These are phyloP conservation scores for Pardalotus punctatus DNA, from an alignment of 2,113 vertebrate genomes.

Conservation along the genomic window DNA sequence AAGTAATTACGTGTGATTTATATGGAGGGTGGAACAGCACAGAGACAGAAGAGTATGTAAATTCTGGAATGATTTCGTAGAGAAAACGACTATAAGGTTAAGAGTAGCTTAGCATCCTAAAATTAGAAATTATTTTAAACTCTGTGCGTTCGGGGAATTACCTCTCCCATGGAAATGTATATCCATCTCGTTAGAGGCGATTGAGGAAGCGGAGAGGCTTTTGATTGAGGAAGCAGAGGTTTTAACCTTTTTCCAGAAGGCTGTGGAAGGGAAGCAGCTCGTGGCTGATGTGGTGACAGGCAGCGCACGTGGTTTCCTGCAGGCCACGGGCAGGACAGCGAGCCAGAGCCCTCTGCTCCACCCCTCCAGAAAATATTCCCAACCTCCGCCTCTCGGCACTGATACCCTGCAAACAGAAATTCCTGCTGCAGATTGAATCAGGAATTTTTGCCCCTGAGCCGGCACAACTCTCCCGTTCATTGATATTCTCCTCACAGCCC, in stretches of 20 bases:
- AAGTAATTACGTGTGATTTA: not conserved
- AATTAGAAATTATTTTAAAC: constrained; percentile 11
- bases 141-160: not conserved
- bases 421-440: not conserved
- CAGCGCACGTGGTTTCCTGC: rapidly evolving
- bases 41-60: not conserved
- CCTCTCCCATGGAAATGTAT: not conserved
- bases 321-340: not conserved
- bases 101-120: not conserved
- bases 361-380: not conserved
- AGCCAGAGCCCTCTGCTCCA: not conserved
- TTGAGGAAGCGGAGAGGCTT: not conserved
- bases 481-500: not conserved
- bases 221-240: no score
- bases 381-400: not conserved
- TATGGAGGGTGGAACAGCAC: not conserved
- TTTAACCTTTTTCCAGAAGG: no score
- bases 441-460: not conserved
- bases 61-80: not conserved
- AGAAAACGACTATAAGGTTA: not conserved
- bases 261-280: not conserved
- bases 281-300: not conserved
- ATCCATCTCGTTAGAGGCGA: not conserved
- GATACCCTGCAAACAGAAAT: not conserved
- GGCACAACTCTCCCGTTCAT: not conserved